Base-by-base conservation (phyloP, 2,888 invertebrate genomes). In the Ophion slaviceki region DNA sequence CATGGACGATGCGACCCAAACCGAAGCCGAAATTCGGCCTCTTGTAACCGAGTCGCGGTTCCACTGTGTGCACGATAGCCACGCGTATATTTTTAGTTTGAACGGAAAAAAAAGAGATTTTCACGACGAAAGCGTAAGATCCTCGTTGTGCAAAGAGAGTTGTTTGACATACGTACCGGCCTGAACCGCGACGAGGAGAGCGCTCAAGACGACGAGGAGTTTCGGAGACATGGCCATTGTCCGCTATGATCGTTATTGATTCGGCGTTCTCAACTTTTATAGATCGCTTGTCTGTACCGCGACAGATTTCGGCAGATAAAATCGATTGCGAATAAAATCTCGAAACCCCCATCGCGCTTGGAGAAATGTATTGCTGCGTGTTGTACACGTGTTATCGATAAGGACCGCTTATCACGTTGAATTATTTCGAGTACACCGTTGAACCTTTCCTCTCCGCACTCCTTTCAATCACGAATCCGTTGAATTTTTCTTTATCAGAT, bases 1-100 rank as follows among this genome's bases (percentile, higher is more conserved):
- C 92, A 32, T 90, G 90, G 14, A 89, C 90, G 20, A 92, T 87
- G n/a, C 89, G 88, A 40, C 40, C 40, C 6, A 40, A 40, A 45
- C 2, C 24, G 2, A 79, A 53, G 20, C 62, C 61, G 4, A 86
- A 71, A 5, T 75, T 11, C 0, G 89, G 88, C 10, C 86, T 1
- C 7, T 59, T 72, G 14, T 85, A 77, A 7, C 91, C 90, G 6
- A 87, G 64, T 14, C 84, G 82, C 2, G 86, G 87, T 0, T 77
- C n/a, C 7, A 7, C 82, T 82, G 17, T 53, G 53, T 14, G 53
- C 4, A 17, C 53, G 10, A 10, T 47, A 47, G 2, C 47, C 32
- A 32, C 32, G 3, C 14, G 47, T 47, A 47, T 14, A 47, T 47
- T 47, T 47, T 47, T 47, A 1, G 47, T 47, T 47, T 11, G 24